Base-by-base conservation (phyloP, 1,140 invertebrate species). In the Zaprionus vittiger region DNA sequence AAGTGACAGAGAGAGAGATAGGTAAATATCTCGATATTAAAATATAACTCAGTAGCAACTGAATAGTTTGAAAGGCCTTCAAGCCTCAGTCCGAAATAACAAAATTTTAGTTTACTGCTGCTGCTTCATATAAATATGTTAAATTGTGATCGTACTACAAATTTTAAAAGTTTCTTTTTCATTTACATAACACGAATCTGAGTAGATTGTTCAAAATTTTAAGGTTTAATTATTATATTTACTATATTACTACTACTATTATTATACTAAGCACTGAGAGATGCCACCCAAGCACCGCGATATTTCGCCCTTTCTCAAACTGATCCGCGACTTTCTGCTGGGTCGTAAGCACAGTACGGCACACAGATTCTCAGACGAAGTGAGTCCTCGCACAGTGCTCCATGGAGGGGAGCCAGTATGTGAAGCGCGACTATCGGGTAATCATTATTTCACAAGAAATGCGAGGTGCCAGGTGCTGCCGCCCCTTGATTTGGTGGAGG, bases 251-350 rank as follows among this genome's bases (percentile, higher is more conserved):
- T 31, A 11, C 26, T 7, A 28, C 26, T 6, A 5, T 26, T 26
- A 26, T 3, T 54, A 15, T 5, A 41, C 15, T 41, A 41, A 41
- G 38, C 6, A n/a, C 38, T 34, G 15, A 41, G 5, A 47, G 6
- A 52, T 52, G 84, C 60, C 73, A 4, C 81, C 79, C 20, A 62
- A 71, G 12, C 81, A 84, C 17, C 85, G 84, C 9, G 85, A 89
- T 20, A 49, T 89, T 17, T 77, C 85, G 9, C 74, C 63, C 1
- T 77, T 89, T 15, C 56, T 89, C 3, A 74, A 80, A 20, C 61
- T 65, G 2, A 1, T 89, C 0, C 84, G 84, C n/a, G 37, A 90
- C n/a, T 89, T 89, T 52, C 55, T 90, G 0, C 31, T 89, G 49
- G 84, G 84, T 1, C 75, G 84, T 9, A 72, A 57, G 2, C 75